Evolutionary conservation across 2,113 vertebrate genomes (phyloP), one percentile per base, ranked within the genome.

Genomic region (Amia ocellicauda): DNA sequence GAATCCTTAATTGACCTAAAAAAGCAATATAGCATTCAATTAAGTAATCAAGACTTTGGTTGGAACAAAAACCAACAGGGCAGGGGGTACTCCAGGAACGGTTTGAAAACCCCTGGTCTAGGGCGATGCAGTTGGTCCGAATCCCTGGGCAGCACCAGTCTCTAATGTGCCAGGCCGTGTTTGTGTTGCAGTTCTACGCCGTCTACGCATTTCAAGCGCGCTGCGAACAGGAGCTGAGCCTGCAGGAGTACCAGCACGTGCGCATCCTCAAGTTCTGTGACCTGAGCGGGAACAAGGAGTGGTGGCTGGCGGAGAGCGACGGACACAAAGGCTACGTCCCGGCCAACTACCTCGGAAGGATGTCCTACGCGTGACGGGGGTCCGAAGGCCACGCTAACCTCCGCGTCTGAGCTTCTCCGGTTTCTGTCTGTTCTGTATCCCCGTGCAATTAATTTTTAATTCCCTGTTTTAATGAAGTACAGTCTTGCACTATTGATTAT

Each of bases 281-380:
- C 80, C 78, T 93, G 50, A 94, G 94, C 51, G 95, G 97, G 41
- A 98, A 98, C 67, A 95, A 91, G 67, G 93, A 97, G 52, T 98
- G 97, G 97, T 98, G 97, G 97, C 71, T 99, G 49, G 97, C 94
- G 0, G 97, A 98, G 83, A 88, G 87, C 2, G 86, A 94, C 14
- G 97, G 97, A 41, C 93, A 93, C 69, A 92, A 70, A 67, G 97
- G 97, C 31, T 99, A 98, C 0, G 94, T 98, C 8, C 97, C 97
- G 0, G 95, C 97, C 57, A 98, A 95, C 87, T 95, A 96, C 70
- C 91, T 99, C 0, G 92, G 95, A 57, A 99, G 86, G 85, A 99
- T 99, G 97, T 97, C 94, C 23, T 99, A 99, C 0, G 93, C 97
- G 16, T 99, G 84, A 68, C 28, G 72, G 11, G 5, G 51, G 11